Percentiles rank a stretch among this genome's conserved stretches.
Evolutionary conservation across 2,797 vertebrate species (phyloP).

Genomic region (Atherinosoma microstoma): DNA sequence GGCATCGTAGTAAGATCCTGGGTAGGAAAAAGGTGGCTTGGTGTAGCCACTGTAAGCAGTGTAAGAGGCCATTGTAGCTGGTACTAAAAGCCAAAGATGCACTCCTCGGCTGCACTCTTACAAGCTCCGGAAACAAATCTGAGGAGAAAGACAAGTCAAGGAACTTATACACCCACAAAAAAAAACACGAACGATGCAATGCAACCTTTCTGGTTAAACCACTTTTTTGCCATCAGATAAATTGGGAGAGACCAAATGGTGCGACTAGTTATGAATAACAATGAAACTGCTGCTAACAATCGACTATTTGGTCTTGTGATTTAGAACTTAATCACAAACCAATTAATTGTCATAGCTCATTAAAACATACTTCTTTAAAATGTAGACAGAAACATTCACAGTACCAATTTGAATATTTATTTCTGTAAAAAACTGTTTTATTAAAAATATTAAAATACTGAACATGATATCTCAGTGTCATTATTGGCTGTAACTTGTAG

Average conservation of each 20-base stretch:
- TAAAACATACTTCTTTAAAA: slow-evolving; percentile 5
- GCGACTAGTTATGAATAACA: slow-evolving; percentile 48
- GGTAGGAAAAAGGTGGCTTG: slow-evolving; percentile 72
- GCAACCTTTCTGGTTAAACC: slow-evolving; percentile 79
- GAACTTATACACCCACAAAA: slow-evolving; percentile 79
- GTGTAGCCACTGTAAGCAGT: slow-evolving; percentile 77
- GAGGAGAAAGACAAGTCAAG: slow-evolving; percentile 42
- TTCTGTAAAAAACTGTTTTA: neutral
- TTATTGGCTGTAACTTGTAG: neutral
- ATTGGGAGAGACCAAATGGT: slow-evolving; percentile 42
- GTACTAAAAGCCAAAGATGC: slow-evolving; percentile 18
- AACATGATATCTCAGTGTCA: neutral
- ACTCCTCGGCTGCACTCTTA: slow-evolving; percentile 20
- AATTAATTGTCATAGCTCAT: slow-evolving; percentile 17
- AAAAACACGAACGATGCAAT: slow-evolving; percentile 76
- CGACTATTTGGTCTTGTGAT: neutral
- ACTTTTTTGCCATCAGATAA: slow-evolving; percentile 48
- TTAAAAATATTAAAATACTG: neutral
- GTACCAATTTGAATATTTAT: neutral
- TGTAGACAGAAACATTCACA: neutral
- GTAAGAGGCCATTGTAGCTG: slow-evolving; percentile 67
- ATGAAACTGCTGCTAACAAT: slow-evolving; percentile 14
- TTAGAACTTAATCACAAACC: neutral
- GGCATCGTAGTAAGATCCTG: slow-evolving; percentile 60
- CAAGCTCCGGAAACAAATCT: slow-evolving; percentile 44